Conservation (phyloP, 2,888 invertebrate species). For the Glaucopsyche alexis region DNA sequence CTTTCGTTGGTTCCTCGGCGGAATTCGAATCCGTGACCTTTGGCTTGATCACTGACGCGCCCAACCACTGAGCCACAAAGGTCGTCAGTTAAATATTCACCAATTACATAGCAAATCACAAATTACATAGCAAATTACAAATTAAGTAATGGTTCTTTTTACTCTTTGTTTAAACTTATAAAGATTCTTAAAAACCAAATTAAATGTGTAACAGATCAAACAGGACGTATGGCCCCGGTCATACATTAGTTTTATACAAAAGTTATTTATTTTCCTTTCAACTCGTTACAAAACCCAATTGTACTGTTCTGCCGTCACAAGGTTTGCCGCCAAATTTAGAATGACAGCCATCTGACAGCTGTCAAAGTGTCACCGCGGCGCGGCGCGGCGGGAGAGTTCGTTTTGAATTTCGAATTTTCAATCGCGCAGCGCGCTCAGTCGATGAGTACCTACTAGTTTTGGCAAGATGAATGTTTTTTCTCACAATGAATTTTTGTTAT, state of each 20-base stretch:
- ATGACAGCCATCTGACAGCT: slow-evolving; percentile 16
- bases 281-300: neutral
- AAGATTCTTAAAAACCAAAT: too few relatives aligned
- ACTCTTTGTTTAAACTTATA: too few relatives aligned
- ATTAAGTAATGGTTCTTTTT: too few relatives aligned
- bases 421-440: neutral
- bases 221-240: too few relatives aligned
- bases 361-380: slow-evolving; percentile 21
- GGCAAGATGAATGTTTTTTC: neutral
- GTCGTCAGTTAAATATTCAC: too few relatives aligned
- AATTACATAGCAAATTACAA: too few relatives aligned
- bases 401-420: neutral
- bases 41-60: too few relatives aligned
- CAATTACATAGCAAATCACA: too few relatives aligned
- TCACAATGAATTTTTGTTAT: neutral
- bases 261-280: neutral
- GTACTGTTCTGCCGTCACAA: neutral
- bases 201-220: too few relatives aligned
- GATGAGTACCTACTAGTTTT: neutral
- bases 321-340: slow-evolving; percentile 17
- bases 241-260: neutral
- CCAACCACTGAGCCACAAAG: too few relatives aligned
- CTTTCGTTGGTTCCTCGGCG: too few relatives aligned
- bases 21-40: too few relatives aligned
- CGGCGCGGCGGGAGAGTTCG: slow-evolving; percentile 1